phyloP scores from a whole-genome alignment of 2,797 vertebrate species.

The Squalus acanthias region DNA sequence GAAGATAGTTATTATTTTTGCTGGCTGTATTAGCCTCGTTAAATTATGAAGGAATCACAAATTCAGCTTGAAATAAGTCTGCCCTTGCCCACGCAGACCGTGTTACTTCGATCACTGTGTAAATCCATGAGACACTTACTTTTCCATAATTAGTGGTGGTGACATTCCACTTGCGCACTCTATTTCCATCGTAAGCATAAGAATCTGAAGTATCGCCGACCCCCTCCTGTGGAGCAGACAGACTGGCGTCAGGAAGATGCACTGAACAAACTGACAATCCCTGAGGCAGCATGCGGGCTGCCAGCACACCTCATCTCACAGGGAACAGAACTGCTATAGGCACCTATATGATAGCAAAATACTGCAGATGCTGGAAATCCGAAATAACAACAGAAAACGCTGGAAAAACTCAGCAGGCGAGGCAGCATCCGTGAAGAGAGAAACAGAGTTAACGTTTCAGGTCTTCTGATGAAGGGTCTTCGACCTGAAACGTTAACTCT shows the following conservation, averaged over 20 bases:
- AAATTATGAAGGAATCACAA: neutral
- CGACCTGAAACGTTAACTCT: too few species aligned
- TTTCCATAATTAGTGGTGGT: constrained; percentile 97
- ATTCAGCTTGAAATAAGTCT: neutral
- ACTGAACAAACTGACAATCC: neutral
- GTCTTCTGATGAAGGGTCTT: too few species aligned
- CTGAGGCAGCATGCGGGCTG: neutral
- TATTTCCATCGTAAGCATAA: constrained; percentile 90
- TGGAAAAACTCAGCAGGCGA: too few species aligned
- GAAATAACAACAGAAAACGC: too few species aligned
- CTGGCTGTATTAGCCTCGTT: neutral
- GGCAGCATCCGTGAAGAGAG: too few species aligned
- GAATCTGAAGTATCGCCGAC: constrained; percentile 93
- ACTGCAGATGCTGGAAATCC: too few species aligned
- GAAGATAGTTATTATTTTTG: neutral
- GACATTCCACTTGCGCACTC: constrained; percentile 97
- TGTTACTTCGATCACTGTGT: neutral
- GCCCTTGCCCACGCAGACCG: neutral
- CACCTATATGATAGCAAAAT: neutral
- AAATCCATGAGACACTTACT: constrained; percentile 57
- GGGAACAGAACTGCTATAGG: neutral
- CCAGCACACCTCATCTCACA: neutral
- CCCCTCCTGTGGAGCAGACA: constrained; percentile 69
- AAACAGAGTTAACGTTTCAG: too few species aligned
- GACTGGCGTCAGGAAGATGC: neutral